Evolutionary conservation across 2,888 invertebrate species (phyloP).

Genomic region (Antitype chi): DNA sequence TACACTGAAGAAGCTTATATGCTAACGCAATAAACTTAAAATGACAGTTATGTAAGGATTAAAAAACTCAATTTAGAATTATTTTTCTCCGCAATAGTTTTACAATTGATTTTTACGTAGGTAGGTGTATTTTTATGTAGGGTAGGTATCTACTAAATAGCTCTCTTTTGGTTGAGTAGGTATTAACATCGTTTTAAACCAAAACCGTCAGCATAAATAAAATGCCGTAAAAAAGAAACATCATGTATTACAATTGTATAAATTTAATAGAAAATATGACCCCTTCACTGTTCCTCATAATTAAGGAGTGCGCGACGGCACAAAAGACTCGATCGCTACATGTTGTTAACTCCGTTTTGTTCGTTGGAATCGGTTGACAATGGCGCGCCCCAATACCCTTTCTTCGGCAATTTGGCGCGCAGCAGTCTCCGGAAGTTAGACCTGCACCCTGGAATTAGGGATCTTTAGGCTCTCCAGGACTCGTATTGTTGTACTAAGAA

Average conservation of each 20-base stretch:
- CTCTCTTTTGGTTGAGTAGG: neutral
- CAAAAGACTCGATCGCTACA: slow-evolving; percentile 88
- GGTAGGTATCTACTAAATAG: too few species aligned
- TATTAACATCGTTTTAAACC: neutral
- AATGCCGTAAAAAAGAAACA: slow-evolving; percentile 68
- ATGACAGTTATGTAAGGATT: too few species aligned
- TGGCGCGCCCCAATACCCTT: slow-evolving; percentile 85
- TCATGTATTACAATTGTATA: slow-evolving; percentile 79
- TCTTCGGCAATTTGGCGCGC: slow-evolving; percentile 88
- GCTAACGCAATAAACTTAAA: too few species aligned
- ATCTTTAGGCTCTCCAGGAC: slow-evolving; percentile 85
- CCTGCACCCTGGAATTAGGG: slow-evolving; percentile 86
- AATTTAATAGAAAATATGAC: slow-evolving; percentile 90
- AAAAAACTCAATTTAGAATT: too few species aligned
- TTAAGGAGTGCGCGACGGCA: slow-evolving; percentile 87
- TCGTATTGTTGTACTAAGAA: slow-evolving; percentile 79
- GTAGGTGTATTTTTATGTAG: neutral
- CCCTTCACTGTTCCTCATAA: slow-evolving; percentile 90
- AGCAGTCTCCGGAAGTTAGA: slow-evolving; percentile 88
- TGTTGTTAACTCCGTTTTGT: slow-evolving; percentile 87
- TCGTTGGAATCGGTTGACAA: slow-evolving; percentile 90
- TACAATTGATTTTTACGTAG: neutral
- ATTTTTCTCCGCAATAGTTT: neutral
- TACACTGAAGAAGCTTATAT: too few species aligned
- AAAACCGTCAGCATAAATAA: neutral